Percentiles rank a stretch among this genome's conserved stretches.
These are phyloP conservation scores for Cyclina sinensis DNA, from an alignment of 1,140 invertebrate species.

Conservation along the genomic window DNA sequence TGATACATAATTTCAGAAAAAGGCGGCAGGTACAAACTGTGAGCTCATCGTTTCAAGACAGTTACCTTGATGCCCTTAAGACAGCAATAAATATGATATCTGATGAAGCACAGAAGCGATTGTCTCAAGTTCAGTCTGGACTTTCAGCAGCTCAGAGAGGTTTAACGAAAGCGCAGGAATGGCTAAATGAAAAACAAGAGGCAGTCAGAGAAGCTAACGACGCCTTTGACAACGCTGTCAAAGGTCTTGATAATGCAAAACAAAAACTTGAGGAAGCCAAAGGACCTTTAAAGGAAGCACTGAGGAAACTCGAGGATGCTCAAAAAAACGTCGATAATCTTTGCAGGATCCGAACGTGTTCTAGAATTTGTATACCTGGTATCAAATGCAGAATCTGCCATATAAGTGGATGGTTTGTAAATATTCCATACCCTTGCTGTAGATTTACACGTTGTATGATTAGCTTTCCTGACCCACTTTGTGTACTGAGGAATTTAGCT, in stretches of 20 bases:
- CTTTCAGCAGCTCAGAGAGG: slow-evolving; percentile 24
- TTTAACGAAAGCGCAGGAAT: slow-evolving; percentile 51
- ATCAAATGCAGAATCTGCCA: slow-evolving; percentile 54
- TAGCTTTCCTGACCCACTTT: slow-evolving; percentile 56
- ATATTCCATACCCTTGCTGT: slow-evolving; percentile 59
- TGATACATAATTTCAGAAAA: background rate
- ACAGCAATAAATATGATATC: background rate
- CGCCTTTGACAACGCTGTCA: slow-evolving; percentile 65
- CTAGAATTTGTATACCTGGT: slow-evolving; percentile 67
- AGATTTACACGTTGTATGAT: slow-evolving; percentile 65
- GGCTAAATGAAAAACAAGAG: slow-evolving; percentile 47
- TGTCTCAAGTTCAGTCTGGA: background rate
- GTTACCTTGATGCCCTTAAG: slow-evolving; percentile 20
- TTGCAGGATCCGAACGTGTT: slow-evolving; percentile 65
- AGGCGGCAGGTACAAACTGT: slow-evolving; percentile 21
- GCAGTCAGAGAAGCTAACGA: slow-evolving; percentile 41
- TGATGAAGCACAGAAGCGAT: slow-evolving; percentile 35
- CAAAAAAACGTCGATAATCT: slow-evolving; percentile 65
- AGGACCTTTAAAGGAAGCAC: slow-evolving; percentile 56
- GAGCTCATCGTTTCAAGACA: slow-evolving; percentile 23
- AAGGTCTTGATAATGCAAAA: slow-evolving; percentile 56
- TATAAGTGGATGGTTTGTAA: background rate
- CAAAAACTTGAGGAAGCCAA: slow-evolving; percentile 67
- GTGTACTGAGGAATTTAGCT: slow-evolving; percentile 49
- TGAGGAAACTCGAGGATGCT: slow-evolving; percentile 50